Evolutionary conservation across 2,797 vertebrate species (phyloP), one percentile per base, ranked within the genome.

Genomic region (Sebastes cheni): DNA sequence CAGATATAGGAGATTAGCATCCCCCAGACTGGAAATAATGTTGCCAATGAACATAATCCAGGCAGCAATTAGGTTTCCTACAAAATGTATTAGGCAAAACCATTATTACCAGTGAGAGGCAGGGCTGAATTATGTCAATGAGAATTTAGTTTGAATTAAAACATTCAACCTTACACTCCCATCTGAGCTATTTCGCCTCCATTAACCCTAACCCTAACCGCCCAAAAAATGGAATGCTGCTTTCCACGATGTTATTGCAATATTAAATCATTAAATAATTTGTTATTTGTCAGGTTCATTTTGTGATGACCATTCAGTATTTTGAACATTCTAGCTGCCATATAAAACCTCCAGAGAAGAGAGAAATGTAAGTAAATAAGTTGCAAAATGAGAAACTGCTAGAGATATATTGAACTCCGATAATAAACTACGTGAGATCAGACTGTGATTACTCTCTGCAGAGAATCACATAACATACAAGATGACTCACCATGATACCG

Each of bases 401-500:
- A n/a, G 18, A 72, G 46, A 75, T 81, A 20, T 60, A 75, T 34
- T 79, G 61, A 72, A 75, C 9, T 82, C 50, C 58, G 67, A 72
- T 75, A 75, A 76, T 67, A 75, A 75, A 67, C 34, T 36, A 16
- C 65, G 70, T 42, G 42, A 84, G 68, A 72, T 86, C 58, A 72
- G 67, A 46, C 58, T 18, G 61, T 74, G 42, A 79, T 46, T 59
- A 70, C 16, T 81, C 76, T 86, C 85, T 67, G 70, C 68, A 85
- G 86, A 85, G 86, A 76, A 87, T 87, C 89, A 39, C 55, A 75
- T 88, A 79, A 85, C 87, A 84, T 79, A 67, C 66, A 75, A 39
- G 58, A 74, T 30, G 67, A 52, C 54, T 77, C 39, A 13, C 54
- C 58, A 1, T n/a, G 58, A 59, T 77, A 34, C 62, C 32, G 54